Conservation (phyloP, 2,888 invertebrate genomes). For the Ormia ochracea region DNA sequence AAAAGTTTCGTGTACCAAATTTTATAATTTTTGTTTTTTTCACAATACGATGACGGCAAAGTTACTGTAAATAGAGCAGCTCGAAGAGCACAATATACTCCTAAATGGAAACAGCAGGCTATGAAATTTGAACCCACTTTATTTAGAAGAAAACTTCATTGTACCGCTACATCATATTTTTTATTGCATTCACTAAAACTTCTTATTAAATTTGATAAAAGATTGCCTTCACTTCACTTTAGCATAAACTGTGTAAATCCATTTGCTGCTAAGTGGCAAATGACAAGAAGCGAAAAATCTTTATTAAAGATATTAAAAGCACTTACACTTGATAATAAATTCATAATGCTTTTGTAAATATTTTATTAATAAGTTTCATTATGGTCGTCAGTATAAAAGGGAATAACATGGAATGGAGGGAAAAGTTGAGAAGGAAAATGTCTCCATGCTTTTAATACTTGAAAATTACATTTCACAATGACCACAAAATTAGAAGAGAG, state of each 20-base stretch:
- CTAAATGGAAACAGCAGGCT: no score
- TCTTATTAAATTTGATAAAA: no score
- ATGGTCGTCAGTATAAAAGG: background rate
- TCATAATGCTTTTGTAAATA: slow-evolving; percentile 49
- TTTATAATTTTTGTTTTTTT: no score
- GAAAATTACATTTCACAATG: slow-evolving; percentile 45
- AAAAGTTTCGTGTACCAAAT: no score
- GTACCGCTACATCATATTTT: no score
- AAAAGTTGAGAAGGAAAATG: background rate
- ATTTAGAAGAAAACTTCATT: no score
- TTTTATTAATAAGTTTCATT: slow-evolving; percentile 48
- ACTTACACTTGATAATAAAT: slow-evolving; percentile 14
- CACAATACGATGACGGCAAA: no score
- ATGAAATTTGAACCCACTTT: no score
- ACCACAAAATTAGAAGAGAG: slow-evolving; percentile 52
- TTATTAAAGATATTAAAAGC: background rate
- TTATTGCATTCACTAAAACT: no score
- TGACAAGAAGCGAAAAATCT: background rate
- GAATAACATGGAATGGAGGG: background rate
- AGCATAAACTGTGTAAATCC: background rate
- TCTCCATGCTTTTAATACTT: slow-evolving; percentile 25
- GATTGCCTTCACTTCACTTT: background rate
- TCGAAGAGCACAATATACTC: no score
- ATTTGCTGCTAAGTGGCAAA: background rate
- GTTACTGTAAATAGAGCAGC: no score